phyloP scores from a whole-genome alignment of 2,113 vertebrate species.

The Nibea albiflora region DNA sequence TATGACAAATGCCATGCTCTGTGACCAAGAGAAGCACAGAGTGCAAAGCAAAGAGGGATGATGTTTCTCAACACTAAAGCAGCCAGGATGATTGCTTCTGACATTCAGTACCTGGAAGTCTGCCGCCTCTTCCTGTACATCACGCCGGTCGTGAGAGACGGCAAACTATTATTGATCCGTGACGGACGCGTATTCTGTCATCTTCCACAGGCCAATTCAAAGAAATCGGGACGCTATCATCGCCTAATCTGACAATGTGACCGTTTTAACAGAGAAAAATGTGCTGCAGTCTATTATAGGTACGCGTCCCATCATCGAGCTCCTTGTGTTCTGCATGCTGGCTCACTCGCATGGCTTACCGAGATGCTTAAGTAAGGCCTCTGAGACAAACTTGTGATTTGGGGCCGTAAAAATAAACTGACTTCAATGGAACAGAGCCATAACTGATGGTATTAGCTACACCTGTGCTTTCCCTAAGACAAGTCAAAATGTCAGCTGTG shows the following conservation, averaged over 20 bases:
- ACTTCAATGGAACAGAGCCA: not conserved
- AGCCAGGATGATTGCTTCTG: too few relatives aligned
- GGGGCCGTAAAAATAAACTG: not conserved
- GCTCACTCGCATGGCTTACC: not conserved
- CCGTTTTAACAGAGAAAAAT: not conserved
- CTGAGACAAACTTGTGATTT: not conserved
- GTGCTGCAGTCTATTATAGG: not conserved
- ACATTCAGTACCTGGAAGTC: too few relatives aligned
- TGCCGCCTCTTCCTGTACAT: too few relatives aligned
- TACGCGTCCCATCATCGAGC: not conserved
- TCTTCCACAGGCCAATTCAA: too few relatives aligned
- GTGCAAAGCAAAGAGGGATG: too few relatives aligned
- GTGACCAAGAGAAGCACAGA: too few relatives aligned
- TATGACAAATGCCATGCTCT: too few relatives aligned
- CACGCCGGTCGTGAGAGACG: too few relatives aligned
- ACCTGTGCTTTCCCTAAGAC: not conserved
- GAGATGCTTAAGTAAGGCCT: not conserved
- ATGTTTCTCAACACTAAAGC: too few relatives aligned
- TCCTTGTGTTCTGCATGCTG: not conserved
- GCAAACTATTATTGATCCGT: too few relatives aligned
- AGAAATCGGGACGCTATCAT: not conserved
- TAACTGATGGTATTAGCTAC: conserved; percentile 1
- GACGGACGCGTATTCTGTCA: too few relatives aligned
- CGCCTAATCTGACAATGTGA: not conserved
- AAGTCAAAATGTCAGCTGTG: conserved; percentile 9